Base-by-base conservation (phyloP, 2,113 vertebrate genomes). In the Sorex fumeus region DNA sequence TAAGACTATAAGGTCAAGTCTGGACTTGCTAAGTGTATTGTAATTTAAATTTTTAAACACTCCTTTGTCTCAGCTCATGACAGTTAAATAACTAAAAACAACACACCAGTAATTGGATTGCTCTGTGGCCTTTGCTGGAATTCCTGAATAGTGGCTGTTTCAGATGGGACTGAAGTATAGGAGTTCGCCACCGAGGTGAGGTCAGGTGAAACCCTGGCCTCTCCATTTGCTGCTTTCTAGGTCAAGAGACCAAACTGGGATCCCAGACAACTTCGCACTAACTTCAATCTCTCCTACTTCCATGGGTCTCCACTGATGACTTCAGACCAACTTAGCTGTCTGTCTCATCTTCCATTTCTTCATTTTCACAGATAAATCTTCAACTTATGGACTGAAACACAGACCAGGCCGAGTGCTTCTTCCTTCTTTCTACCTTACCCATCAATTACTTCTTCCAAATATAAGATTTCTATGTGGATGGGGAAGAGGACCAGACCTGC, bases 21-120 rank as follows among this genome's bases (percentile, higher is more conserved):
- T 98, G 98, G 98, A 99, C 98, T 99, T 99, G 99, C 98, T 99
- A 98, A 99, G 98, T 99, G 99, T 99, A 99, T 99, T 99, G 98
- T 98, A 99, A 99, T 98, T 98, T 98, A 98, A 98, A 98, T 98
- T 96, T 97, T 98, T 97, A 64, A 98, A 96, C 98, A 97, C 98
- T 98, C 98, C 99, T 98, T 99, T 99, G 98, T 99, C 99, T 99
- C 99, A 99, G 99, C 53, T 98, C 99, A 99, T 99, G 99, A 99
- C 99, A 99, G 98, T 98, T 99, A 98, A 99, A 99, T 99, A 99
- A 99, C 98, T 98, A 82, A 70, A 40, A 66, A 10, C 12, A 18
- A 5, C 1, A 36, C 2, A 30, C 8, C 32, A 72, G 23, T 62
- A 36, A 83, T 21, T 40, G 57, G 32, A 75, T 36, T 60, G 70